Evolutionary conservation across 2,888 invertebrate species (phyloP).

Genomic region (Barypeithes pellucidus): DNA sequence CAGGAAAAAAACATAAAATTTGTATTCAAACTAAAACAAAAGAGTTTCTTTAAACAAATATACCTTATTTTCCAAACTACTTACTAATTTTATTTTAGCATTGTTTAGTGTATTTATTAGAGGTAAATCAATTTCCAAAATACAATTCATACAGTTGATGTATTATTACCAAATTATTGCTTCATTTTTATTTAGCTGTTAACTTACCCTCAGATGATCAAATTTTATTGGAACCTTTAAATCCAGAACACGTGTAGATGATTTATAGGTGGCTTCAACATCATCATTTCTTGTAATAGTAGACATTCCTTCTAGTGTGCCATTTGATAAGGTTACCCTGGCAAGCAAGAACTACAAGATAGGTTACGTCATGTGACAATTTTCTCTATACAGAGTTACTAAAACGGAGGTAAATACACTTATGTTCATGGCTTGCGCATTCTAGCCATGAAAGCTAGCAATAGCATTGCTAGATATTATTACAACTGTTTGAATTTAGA

Average conservation of each 20-base stretch:
- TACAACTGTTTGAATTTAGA: no score
- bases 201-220: slow-evolving; percentile 32
- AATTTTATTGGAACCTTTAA: slow-evolving; percentile 53
- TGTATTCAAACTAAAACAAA: slow-evolving; percentile 47
- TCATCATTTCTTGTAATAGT: slow-evolving; percentile 72
- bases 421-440: no score
- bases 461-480: no score
- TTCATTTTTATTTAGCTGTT: no score
- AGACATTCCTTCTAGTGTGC: slow-evolving; percentile 71
- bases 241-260: slow-evolving; percentile 34
- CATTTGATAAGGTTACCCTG: slow-evolving; percentile 66
- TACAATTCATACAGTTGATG: no score
- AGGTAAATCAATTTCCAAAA: no score
- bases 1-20: slow-evolving; percentile 42
- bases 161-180: no score
- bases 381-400: no score
- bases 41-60: background rate
- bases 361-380: no score
- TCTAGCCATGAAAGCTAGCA: no score
- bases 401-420: background rate
- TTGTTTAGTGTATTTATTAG: no score
- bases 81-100: background rate
- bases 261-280: slow-evolving; percentile 61
- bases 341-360: slow-evolving; percentile 30
- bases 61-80: background rate